Conservation (phyloP, 2,113 vertebrate species). For the Gopherus flavomarginatus region DNA sequence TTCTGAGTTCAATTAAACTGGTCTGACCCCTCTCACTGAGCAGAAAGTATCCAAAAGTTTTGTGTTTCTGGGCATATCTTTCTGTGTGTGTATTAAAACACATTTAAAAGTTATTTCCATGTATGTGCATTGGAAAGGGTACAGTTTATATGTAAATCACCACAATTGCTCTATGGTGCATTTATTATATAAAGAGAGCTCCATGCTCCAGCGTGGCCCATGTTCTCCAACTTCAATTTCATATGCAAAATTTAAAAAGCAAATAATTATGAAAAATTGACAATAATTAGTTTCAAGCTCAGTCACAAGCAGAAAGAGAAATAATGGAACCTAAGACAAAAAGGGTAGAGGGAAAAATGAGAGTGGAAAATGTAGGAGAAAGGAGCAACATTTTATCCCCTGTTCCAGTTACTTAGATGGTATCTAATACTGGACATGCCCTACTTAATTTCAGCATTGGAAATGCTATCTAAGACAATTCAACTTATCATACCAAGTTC, state of each 20-base stretch:
- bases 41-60: neutral
- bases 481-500: neutral
- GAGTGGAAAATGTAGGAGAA: neutral
- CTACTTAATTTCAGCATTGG: neutral
- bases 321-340: neutral
- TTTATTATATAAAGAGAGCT: neutral
- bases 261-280: neutral
- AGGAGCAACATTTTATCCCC: neutral
- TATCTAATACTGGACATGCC: neutral
- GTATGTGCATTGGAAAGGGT: accelerated
- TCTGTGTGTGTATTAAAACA: neutral
- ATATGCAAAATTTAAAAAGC: neutral
- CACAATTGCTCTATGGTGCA: neutral
- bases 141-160: neutral
- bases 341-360: neutral
- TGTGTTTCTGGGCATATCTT: neutral
- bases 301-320: neutral
- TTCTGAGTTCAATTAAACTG: neutral
- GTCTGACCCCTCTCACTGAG: neutral
- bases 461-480: neutral
- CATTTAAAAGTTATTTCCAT: accelerated
- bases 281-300: neutral
- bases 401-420: neutral
- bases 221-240: neutral
- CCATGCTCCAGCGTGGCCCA: neutral